phyloP scores from a whole-genome alignment of 1,140 invertebrate genomes.

The Saccostrea cuccullata region DNA sequence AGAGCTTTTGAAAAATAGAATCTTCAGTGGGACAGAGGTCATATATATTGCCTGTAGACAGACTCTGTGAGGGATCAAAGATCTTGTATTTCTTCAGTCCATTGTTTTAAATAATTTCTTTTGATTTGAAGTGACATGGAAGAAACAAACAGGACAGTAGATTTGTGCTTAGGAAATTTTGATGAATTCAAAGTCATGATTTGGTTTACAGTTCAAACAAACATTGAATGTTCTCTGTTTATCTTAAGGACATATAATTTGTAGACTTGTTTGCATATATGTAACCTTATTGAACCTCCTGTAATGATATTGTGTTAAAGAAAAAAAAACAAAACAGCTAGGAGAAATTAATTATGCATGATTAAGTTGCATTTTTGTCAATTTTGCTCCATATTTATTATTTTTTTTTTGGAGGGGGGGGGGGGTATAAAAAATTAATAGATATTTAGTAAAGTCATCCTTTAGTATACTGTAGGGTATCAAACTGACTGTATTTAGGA shows the following conservation, averaged over 20 bases:
- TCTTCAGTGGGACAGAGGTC: not conserved
- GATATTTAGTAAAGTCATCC: not conserved
- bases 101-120: constrained; percentile 17
- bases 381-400: no score
- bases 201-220: not conserved
- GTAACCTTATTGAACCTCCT: not conserved
- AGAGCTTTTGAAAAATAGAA: not conserved
- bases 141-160: not conserved
- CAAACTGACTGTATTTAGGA: not conserved
- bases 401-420: no score
- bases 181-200: constrained; percentile 18
- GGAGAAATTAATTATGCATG: no score
- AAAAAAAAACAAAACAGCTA: no score
- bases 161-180: not conserved
- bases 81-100: not conserved
- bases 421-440: no score
- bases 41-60: not conserved
- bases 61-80: not conserved
- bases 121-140: not conserved
- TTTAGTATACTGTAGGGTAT: not conserved
- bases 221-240: not conserved
- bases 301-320: no score
- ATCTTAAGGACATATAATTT: not conserved
- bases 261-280: not conserved
- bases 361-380: no score